Percentiles rank a stretch among this genome's conserved stretches.
These are phyloP conservation scores for Drosophila imparisetae DNA, from an alignment of 2,888 invertebrate genomes.

Conservation along the genomic window DNA sequence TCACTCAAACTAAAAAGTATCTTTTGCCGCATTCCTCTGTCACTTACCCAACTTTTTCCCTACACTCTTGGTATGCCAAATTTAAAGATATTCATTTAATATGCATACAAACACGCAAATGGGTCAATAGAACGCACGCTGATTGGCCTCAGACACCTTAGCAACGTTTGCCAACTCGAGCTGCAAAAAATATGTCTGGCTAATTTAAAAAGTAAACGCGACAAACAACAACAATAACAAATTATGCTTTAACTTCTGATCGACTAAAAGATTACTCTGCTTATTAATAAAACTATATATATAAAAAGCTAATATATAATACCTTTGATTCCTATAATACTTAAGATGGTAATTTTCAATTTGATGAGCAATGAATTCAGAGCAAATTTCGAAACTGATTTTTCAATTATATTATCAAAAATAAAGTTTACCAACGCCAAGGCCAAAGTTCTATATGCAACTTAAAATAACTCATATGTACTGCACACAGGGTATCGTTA, in stretches of 20 bases:
- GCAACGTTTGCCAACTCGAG: slow-evolving; percentile 29
- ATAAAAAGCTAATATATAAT: neutral
- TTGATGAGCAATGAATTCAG: neutral
- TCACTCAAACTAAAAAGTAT: neutral
- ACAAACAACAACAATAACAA: slow-evolving; percentile 6
- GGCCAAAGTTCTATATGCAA: neutral
- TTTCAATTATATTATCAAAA: neutral
- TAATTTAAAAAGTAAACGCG: slow-evolving; percentile 69
- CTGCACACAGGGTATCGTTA: slow-evolving; percentile 21
- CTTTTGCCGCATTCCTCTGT: neutral
- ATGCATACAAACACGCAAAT: slow-evolving; percentile 55
- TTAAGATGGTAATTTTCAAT: neutral
- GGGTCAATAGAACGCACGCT: slow-evolving; percentile 70
- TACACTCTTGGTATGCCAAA: slow-evolving; percentile 31
- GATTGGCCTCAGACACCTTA: slow-evolving; percentile 21
- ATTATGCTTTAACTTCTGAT: neutral
- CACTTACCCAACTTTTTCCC: neutral
- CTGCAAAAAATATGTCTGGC: slow-evolving; percentile 59
- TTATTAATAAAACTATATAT: too few species aligned
- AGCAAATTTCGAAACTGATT: neutral
- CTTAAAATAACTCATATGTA: neutral
- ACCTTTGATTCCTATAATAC: neutral
- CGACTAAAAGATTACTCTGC: slow-evolving; percentile 16
- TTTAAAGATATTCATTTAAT: slow-evolving; percentile 35
- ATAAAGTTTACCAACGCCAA: neutral